Base-by-base conservation (phyloP, 2,797 vertebrate genomes). In the Apogon hyalosoma region DNA sequence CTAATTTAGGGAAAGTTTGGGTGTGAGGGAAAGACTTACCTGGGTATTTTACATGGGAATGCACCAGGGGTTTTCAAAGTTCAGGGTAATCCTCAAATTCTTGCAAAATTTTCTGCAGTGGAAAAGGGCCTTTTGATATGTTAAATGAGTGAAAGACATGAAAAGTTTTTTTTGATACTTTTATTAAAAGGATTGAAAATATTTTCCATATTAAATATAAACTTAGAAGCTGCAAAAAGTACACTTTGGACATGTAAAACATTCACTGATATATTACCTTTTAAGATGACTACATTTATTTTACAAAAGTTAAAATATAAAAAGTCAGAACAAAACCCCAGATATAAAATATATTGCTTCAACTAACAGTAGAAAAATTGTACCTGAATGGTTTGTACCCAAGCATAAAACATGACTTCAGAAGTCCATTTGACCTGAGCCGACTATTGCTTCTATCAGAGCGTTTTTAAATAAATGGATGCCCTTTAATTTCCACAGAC, bases 161-260 rank as follows among this genome's bases (percentile, higher is more conserved):
- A 41, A 56, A 21, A 38, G 10, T 38, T 28, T 15, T 28, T 15
- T 67, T 60, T 50, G 1, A 14, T 10, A 18, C 6, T 72, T 90
- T 89, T 78, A 84, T 87, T 80, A 43, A 8, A 83, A 42, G 12
- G 24, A 65, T 9, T 68, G 49, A 84, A 74, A 80, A 77, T 50
- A 75, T 36, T 73, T 56, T 54, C 18, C 10, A 61, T 62, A 48
- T 62, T 70, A 80, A 88, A 86, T 77, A 84, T 24, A 86, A 40
- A 77, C 69, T 58, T 45, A 63, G 24, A 63, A 79, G 41, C 65
- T 11, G 41, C 31, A 77, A 48, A 21, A 73, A 61, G 64, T 52
- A 55, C 55, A 56, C 36, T 52, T 7, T 76, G 42, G 8, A 77
- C 10, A 60, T 49, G 24, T 58, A 33, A 55, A 69, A 69, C 38